Percentiles rank a stretch among this genome's conserved stretches.
Evolutionary conservation across 2,888 invertebrate species (phyloP).

Genomic region (Stenchaetothrips biformis): DNA sequence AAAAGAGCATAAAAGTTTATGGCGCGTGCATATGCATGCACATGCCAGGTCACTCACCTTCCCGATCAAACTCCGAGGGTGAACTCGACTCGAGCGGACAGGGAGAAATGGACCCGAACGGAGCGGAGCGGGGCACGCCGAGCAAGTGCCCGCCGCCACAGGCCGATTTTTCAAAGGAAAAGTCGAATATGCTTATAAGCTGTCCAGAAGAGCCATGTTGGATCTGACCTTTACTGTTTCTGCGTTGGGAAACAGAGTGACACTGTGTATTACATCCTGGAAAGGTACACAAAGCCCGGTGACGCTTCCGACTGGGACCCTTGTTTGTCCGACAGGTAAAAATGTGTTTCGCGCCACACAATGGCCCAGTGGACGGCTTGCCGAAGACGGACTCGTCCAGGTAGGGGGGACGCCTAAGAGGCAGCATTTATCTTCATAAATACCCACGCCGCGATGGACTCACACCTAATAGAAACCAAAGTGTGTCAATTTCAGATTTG

Average conservation of each 20-base stretch:
- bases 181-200: too few species aligned
- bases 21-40: slow-evolving; percentile 6
- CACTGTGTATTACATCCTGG: too few species aligned
- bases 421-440: not conserved
- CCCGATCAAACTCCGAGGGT: not conserved
- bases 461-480: slow-evolving; percentile 20
- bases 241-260: too few species aligned
- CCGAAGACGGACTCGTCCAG: not conserved
- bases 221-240: too few species aligned
- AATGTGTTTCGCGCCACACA: slow-evolving; percentile 3
- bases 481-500: slow-evolving; percentile 18
- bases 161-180: too few species aligned
- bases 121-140: too few species aligned
- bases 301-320: too few species aligned
- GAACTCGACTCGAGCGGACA: not conserved
- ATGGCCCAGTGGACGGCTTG: not conserved
- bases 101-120: not conserved
- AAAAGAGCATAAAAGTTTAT: slow-evolving; percentile 13
- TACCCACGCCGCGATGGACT: not conserved
- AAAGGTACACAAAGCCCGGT: too few species aligned
- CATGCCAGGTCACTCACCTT: not conserved
- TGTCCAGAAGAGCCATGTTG: too few species aligned
- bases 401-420: not conserved
- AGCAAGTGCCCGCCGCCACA: too few species aligned
- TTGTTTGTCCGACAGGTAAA: not conserved